Conservation (phyloP, 1,140 invertebrate species). For the Goniozus legneri region DNA sequence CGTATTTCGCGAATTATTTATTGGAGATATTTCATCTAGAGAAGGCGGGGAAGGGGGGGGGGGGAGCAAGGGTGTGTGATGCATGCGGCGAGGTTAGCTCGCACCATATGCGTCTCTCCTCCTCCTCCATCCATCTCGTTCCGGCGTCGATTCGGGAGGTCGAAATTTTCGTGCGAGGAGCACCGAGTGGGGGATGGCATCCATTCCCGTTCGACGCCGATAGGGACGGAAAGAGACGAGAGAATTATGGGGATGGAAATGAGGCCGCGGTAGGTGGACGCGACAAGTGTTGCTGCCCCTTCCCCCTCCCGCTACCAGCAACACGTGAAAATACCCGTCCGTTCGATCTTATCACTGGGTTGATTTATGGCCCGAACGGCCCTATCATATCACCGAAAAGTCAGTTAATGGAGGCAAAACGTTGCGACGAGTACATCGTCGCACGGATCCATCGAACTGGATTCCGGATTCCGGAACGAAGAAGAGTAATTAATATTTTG, state of each 20-base stretch:
- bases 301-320: too few species aligned
- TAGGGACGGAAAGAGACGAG: conserved; percentile 1
- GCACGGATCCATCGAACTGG: conserved; percentile 42
- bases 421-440: conserved; percentile 32
- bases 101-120: too few species aligned
- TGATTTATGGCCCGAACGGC: conserved; percentile 40
- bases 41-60: too few species aligned
- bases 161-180: conserved; percentile 9
- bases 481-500: conserved; percentile 9
- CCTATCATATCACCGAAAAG: too few species aligned
- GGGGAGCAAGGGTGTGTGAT: too few species aligned
- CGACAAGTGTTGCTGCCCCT: too few species aligned
- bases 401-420: conserved; percentile 50
- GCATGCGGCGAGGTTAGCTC: too few species aligned
- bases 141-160: too few species aligned
- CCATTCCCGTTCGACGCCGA: not conserved
- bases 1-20: not conserved
- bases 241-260: conserved; percentile 12
- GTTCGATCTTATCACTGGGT: conserved; percentile 31
- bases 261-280: conserved; percentile 13
- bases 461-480: not conserved
- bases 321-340: conserved; percentile 41
- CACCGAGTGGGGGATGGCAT: conserved; percentile 12
- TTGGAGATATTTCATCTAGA: not conserved
- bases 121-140: too few species aligned